Percentiles rank a stretch among this genome's conserved stretches.
phyloP scores from a whole-genome alignment of 2,888 invertebrate genomes.

The Agrotis clavis region DNA sequence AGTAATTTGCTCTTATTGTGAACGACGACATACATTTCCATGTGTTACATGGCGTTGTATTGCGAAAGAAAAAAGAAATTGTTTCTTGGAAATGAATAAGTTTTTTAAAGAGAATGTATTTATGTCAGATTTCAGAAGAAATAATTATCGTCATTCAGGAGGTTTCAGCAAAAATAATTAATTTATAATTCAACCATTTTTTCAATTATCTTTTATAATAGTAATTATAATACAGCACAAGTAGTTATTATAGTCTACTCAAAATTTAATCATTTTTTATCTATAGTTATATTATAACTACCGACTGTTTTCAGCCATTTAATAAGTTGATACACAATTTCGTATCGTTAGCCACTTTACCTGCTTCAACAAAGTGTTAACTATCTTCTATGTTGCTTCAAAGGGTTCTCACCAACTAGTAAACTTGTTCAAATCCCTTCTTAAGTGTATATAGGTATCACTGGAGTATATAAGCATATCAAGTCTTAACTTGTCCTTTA shows the following conservation, averaged over 20 bases:
- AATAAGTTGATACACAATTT: conserved; percentile 36
- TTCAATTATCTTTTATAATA: too few relatives aligned
- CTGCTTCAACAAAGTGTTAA: conserved; percentile 30
- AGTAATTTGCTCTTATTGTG: conserved; percentile 54
- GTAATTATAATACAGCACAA: too few relatives aligned
- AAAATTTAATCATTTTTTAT: not conserved
- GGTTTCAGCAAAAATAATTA: too few relatives aligned
- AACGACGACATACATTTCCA: conserved; percentile 33
- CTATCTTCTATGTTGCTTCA: conserved; percentile 51
- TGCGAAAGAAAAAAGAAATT: not conserved
- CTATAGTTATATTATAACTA: not conserved
- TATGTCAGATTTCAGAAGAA: too few relatives aligned
- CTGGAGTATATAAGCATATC: conserved; percentile 57
- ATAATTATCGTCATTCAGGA: too few relatives aligned
- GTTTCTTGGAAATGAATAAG: not conserved
- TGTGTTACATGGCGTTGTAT: conserved; percentile 10
- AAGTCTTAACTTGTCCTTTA: conserved; percentile 54
- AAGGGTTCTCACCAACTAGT: conserved; percentile 58
- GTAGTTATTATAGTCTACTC: not conserved
- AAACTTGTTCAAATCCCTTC: conserved; percentile 58
- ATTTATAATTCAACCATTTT: too few relatives aligned
- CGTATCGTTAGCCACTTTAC: conserved; percentile 22
- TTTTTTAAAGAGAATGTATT: not conserved
- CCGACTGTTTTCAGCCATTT: conserved; percentile 13
- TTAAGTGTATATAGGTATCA: conserved; percentile 50